Base-by-base conservation (phyloP, 2,113 vertebrate genomes). In the Clarias macrocephalus region DNA sequence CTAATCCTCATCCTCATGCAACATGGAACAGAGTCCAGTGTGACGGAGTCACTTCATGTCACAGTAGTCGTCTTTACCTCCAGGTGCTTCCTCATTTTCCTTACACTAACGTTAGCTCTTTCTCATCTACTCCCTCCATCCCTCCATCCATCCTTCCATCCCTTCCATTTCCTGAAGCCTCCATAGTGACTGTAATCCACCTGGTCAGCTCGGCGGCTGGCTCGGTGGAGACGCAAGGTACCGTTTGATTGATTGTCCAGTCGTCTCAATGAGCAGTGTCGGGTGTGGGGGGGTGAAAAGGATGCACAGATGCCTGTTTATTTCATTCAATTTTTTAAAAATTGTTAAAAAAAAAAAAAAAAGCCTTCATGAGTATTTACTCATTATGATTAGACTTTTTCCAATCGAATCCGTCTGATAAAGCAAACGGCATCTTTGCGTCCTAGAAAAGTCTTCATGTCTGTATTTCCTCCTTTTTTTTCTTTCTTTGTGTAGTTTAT, bases 181-280 rank as follows among this genome's bases (percentile, higher is more conserved):
- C 98, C 97, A 30, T 97, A 96, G 97, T 97, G 97, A 99, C 98
- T 93, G 97, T 99, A 95, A 96, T 98, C 95, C 97, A 97, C 97
- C 96, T 96, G 97, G 98, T 98, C 97, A 98, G 95, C 94, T 92
- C 95, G 93, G 95, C 95, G 90, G 96, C 98, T 98, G 96, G 97
- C 96, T 96, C 92, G 96, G 97, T 98, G 96, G 96, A 94, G 95
- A 92, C 95, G 95, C 96, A 96, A 99, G 98, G 98, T 98, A 98
- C 94, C 93, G 93, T 93, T 92, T 92, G 89, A 88, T 91, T 90
- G 90, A 86, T 88, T 91, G 87, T 23, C 57, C 77, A 59, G 88
- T 88, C 92, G 82, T 65, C 76, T 77, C 23, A 23, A 28, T 80
- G 76, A 59, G 54, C 57, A 63, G 82, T 93, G 92, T 92, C 86